These are phyloP conservation scores for Nyleta sp. DNA, from an alignment of 2,888 invertebrate genomes.

Conservation along the genomic window DNA sequence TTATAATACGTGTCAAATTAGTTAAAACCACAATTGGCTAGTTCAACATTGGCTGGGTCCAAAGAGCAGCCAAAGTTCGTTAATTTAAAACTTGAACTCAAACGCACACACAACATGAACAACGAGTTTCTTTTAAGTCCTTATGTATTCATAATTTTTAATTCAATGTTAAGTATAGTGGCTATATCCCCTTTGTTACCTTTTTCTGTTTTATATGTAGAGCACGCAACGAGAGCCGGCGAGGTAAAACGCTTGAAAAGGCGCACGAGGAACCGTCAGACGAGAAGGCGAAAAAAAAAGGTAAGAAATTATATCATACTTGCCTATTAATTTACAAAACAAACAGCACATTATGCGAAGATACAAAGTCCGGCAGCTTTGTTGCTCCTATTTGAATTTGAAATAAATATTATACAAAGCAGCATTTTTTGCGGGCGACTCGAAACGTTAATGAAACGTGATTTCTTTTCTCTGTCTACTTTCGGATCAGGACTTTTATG, in stretches of 20 bases:
- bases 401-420: too few relatives aligned
- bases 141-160: slow-evolving; percentile 46
- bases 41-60: slow-evolving; percentile 7
- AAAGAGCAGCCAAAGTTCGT: slow-evolving; percentile 15
- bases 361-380: slow-evolving; percentile 7
- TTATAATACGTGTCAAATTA: slow-evolving; percentile 16
- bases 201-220: slow-evolving; percentile 32
- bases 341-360: slow-evolving; percentile 7
- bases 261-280: slow-evolving; percentile 15
- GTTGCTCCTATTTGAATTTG: neutral
- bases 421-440: neutral
- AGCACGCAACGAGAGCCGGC: slow-evolving; percentile 25
- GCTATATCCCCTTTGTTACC: slow-evolving; percentile 20
- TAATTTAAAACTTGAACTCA: slow-evolving; percentile 26
- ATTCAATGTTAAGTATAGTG: slow-evolving; percentile 35
- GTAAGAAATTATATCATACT: slow-evolving; percentile 32
- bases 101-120: slow-evolving; percentile 14
- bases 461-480: neutral
- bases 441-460: neutral
- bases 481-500: neutral
- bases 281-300: slow-evolving; percentile 17
- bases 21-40: slow-evolving; percentile 8
- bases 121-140: slow-evolving; percentile 24
- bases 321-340: slow-evolving; percentile 25
- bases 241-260: slow-evolving; percentile 26